Percentiles rank a stretch among this genome's conserved stretches.
Conservation (phyloP, 2,797 vertebrate species). For the Xenops minutus region DNA sequence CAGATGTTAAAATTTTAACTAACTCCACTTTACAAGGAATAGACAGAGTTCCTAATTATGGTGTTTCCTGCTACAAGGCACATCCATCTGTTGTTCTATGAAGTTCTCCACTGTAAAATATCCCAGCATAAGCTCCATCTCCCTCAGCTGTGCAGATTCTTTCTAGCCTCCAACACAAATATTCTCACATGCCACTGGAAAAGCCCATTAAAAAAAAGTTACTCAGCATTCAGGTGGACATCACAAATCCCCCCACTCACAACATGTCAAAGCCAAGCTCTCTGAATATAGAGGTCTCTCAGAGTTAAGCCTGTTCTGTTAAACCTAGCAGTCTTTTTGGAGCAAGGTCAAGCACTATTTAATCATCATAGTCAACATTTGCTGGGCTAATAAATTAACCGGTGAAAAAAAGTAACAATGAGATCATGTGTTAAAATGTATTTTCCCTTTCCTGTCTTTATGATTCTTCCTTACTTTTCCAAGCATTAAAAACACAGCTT, state of each 20-base stretch:
- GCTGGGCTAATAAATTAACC: slow-evolving; percentile 29
- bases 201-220: neutral
- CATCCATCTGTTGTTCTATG: neutral
- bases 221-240: neutral
- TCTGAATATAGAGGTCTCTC: neutral
- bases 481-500: slow-evolving; percentile 20
- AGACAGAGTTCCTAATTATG: neutral
- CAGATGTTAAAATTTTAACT: neutral
- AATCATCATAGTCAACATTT: neutral
- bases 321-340: neutral
- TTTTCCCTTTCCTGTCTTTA: slow-evolving; percentile 55
- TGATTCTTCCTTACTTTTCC: slow-evolving; percentile 22
- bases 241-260: neutral
- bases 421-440: slow-evolving; percentile 31
- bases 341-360: neutral
- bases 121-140: neutral
- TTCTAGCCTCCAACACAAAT: neutral
- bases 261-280: neutral
- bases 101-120: neutral
- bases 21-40: neutral
- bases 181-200: neutral
- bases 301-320: neutral
- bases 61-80: neutral
- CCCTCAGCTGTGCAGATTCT: neutral
- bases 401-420: slow-evolving; percentile 40